Evolutionary conservation across 2,797 vertebrate genomes (phyloP), one percentile per base, ranked within the genome.

Genomic region (Trichosurus vulpecula): DNA sequence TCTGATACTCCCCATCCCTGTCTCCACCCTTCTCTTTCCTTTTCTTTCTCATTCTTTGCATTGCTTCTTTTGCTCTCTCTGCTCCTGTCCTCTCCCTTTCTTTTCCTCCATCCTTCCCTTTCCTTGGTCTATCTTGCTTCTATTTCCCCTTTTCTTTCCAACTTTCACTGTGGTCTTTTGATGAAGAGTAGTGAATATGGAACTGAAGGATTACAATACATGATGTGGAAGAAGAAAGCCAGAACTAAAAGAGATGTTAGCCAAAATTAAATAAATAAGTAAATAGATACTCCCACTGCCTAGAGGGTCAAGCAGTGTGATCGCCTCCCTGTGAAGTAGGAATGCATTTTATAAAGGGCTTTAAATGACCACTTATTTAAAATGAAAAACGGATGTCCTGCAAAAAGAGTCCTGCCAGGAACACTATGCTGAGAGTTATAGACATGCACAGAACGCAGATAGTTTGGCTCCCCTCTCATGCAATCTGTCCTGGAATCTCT

Each of bases 351-450:
- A 58, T 27, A 96, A 87, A 30, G n/a, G 19, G 1, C 56, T 0
- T 87, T 95, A 96, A 95, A 47, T 3, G 25, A 54, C 51, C 31
- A 92, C 16, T 25, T 96, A 41, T 93, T 97, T 95, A 58, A 97
- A 97, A 93, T 54, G 54, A 95, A 96, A 97, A 90, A 47, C n/a
- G 91, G 5, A 14, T 90, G 91, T 97, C 35, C 51, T 52, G 95
- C 41, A 10, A 74, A 93, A 52, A 66, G 52, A 97, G 31, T 29
- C 54, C 51, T 95, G 29, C 41, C 54, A 92, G 87, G 54, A 90
- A 95, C 91, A 90, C 30, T 11, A 29, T 0, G 3, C 55, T 87
- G 35, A 58, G n/a, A 92, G 66, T 51, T 52, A 91, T 66, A 56
- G 91, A 58, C 41, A 51, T 0, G 0, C 13, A 19, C 1, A 41